Evolutionary conservation across 1,140 invertebrate species (phyloP), one percentile per base, ranked within the genome.

Genomic region (Telenomus remus): DNA sequence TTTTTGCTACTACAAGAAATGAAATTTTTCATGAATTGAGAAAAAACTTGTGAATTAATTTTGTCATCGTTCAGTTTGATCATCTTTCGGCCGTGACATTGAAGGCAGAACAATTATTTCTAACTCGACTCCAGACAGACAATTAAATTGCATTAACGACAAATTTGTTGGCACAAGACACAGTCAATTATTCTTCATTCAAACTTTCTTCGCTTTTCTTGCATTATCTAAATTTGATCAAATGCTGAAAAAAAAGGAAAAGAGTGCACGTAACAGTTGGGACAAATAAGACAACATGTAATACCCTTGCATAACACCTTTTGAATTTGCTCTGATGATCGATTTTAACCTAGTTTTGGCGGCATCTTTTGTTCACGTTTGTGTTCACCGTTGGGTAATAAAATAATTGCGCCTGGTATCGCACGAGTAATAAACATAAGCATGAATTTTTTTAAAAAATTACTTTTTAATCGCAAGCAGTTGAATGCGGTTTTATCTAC

Each of bases 391-490:
- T 33, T 15, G 34, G 12, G 33, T 16, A 60, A 60, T 69, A 59
- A 69, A 59, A 54, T 66, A 50, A 27, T 60, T 69, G 48, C 48
- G 54, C 49, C 13, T 1, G 49, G 60, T 69, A 60, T 46, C 19
- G 19, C 35, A 16, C 15, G 44, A 1, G 65, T 35, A 61, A 42
- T 54, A 59, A 60, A 69, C 60, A 27, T 27, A 27, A 56, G 60
- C 57, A 63, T 70, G 50, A 8, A 63, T 57, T 63, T 70, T 63
- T 43, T 1, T 61, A 56, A 63, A 57, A 43, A 56, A 63, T 63
- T 70, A 63, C 43, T 70, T 70, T 70, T 70, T 70, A 70, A 70
- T 70, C 56, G 34, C 66, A 61, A 70, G 66, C 56, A 70, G 66
- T 60, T 70, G 66, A 49, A 61, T 61, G 66, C 66, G 48, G 66